Base-by-base conservation (phyloP, 1,140 invertebrate species). In the Macrobrachium rosenbergii region DNA sequence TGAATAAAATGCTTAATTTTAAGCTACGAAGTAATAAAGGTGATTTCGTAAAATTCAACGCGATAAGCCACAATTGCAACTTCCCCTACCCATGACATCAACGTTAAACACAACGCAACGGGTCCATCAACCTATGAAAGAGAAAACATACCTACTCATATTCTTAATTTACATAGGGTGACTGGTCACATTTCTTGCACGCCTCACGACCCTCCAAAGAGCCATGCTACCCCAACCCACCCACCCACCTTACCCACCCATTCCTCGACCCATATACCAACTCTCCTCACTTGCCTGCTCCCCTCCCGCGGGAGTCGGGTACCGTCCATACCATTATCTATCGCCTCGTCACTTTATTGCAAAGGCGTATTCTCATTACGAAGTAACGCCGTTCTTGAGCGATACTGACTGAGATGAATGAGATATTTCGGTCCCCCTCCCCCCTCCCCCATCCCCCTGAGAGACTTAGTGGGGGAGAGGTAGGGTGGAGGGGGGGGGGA, bases 131-230 rank as follows among this genome's bases (percentile, higher is more conserved):
- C 17, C 37, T 60, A 28, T 19, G 62, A 82, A n/a, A 64, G 67
- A 69, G 12, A 63, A 78, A 82, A 69, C 67, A 82, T n/a, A 62
- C 72, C 76, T 83, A 83, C 72, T 75, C 73, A 83, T 43, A 76
- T 75, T 75, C 82, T 72, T 82, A 82, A 82, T 82, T 82, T 82
- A 73, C 81, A 82, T 82, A 82, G 81, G 59, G 58, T 82, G 81
- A 82, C 81, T 72, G 64, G 81, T 21, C 81, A 82, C 81, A 82
- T 82, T 82, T 82, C 81, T 73, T 58, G 81, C 81, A 82, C 81
- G 81, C 81, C 81, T 82, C 67, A 58, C 28, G 28, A 82, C 28
- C 28, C 28, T 3, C 28, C 81, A 82, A 82, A 73, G 67, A 59
- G 64, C 12, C 64, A 14, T 45, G 60, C n/a, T 73, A 43, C 69